Base-by-base conservation (phyloP, 2,888 invertebrate genomes). In the Caenorhabditis uteleia region DNA sequence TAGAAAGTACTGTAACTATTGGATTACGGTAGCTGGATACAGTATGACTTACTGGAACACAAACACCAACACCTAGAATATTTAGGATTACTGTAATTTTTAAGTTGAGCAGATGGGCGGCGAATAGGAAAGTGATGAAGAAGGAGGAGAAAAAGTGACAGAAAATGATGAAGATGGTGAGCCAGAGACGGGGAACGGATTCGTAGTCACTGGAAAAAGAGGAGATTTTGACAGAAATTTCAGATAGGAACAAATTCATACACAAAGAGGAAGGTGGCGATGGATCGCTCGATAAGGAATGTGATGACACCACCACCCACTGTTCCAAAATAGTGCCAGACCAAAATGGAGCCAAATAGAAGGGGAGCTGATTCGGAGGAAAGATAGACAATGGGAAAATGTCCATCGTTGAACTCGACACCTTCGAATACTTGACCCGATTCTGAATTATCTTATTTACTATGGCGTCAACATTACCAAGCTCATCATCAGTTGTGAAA, bases 321-420 rank as follows among this genome's bases (percentile, higher is more conserved):
- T 8, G 50, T 20, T 18, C 57, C 49, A 1, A 57, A 14, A 39
- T 58, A 58, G n/a, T 43, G 44, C 51, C 58, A 58, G 20, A 20
- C 34, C 20, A 51, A 8, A n/a, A 58, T 42, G 3, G 58, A 46
- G n/a, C 51, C 58, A 4, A 43, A 4, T 2, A 58, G 31, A 23
- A 58, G 21, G 3, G 46, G 55, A n/a, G 29, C 0, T 1, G 18
- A 42, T 48, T 47, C 43, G 29, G 34, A 48, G 2, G 21, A 31
- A 1, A 54, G 1, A 20, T 46, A 31, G 18, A 33, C 26, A 7
- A 54, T n/a, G n/a, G n/a, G n/a, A n/a, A n/a, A n/a, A n/a, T n/a
- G n/a, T n/a, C n/a, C n/a, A n/a, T n/a, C n/a, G 4, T 46, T 23
- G n/a, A n/a, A n/a, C n/a, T n/a, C n/a, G n/a, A n/a, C n/a, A n/a